Conservation (phyloP, 2,113 vertebrate genomes). For the Noturus placidus region DNA sequence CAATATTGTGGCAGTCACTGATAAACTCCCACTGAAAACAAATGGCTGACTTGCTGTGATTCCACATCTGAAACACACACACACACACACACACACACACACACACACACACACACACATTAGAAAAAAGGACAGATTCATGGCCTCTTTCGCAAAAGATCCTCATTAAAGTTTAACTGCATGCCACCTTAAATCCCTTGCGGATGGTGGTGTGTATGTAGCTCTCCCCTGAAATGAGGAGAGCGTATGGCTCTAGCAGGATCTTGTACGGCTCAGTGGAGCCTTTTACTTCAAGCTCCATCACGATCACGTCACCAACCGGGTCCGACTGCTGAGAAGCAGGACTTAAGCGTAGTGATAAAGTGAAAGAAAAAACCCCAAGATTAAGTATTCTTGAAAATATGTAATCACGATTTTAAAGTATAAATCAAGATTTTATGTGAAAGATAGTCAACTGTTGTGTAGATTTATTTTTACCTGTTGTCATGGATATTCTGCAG, state of each 20-base stretch:
- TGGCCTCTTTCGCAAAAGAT: background rate
- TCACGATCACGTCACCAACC: constrained; percentile 68
- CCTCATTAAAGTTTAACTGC: background rate
- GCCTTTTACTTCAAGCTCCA: constrained; percentile 90
- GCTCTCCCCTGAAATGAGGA: constrained; percentile 83
- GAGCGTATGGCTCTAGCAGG: constrained; percentile 83
- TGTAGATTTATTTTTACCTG: constrained; percentile 55
- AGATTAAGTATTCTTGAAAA: background rate
- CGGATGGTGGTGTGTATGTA: constrained; percentile 73
- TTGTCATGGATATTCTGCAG: constrained; percentile 52
- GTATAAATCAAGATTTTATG: background rate
- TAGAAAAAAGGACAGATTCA: background rate
- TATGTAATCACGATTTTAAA: background rate
- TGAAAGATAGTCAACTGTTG: background rate
- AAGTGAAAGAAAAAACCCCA: background rate
- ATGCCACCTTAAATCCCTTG: constrained; percentile 81
- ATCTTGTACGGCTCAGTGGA: constrained; percentile 77
- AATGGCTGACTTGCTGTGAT: constrained; percentile 83
- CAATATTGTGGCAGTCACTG: constrained; percentile 70
- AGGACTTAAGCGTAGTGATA: background rate
- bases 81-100: constrained; percentile 2
- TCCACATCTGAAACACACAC: constrained; percentile 84
- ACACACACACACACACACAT: background rate
- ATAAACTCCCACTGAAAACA: constrained; percentile 81
- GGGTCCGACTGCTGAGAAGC: constrained; percentile 43